A percentile compares a stretch with the other conserved stretches of the same genome.
These are phyloP conservation scores for Psittacula cyanocephala DNA, from an alignment of 2,113 vertebrate species.

Conservation along the genomic window DNA sequence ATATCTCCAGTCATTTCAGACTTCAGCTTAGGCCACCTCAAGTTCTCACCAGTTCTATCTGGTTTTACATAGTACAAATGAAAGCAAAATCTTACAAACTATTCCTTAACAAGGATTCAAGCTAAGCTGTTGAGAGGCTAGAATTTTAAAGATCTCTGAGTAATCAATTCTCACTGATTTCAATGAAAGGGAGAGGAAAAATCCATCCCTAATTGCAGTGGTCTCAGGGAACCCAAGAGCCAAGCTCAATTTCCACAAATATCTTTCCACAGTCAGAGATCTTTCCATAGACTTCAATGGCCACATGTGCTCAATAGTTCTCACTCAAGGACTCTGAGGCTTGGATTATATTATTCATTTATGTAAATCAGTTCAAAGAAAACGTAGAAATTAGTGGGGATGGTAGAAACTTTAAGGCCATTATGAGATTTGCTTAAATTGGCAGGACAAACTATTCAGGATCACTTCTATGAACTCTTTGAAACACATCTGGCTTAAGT, in stretches of 20 bases:
- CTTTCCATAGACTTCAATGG: not conserved
- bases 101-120: not conserved
- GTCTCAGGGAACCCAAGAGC: not conserved
- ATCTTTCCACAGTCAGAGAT: conserved; percentile 38
- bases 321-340: not conserved
- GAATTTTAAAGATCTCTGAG: not conserved
- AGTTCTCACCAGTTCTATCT: not conserved
- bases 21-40: not conserved
- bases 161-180: conserved; percentile 4
- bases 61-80: not conserved
- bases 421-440: conserved; percentile 31
- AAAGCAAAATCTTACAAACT: not conserved
- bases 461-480: not conserved
- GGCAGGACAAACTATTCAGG: not conserved
- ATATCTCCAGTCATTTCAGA: not conserved
- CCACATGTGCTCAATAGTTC: conserved; percentile 19
- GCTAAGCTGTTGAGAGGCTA: not conserved
- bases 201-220: not conserved
- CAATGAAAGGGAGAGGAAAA: not conserved
- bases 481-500: conserved; percentile 13
- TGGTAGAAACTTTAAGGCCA: conserved; percentile 12
- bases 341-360: conserved; percentile 14
- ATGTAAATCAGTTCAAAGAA: conserved; percentile 47
- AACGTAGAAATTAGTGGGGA: not conserved
- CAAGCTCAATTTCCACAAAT: conserved; percentile 43